Base-by-base conservation (phyloP, 2,113 vertebrate species). In the Chionomys nivalis region DNA sequence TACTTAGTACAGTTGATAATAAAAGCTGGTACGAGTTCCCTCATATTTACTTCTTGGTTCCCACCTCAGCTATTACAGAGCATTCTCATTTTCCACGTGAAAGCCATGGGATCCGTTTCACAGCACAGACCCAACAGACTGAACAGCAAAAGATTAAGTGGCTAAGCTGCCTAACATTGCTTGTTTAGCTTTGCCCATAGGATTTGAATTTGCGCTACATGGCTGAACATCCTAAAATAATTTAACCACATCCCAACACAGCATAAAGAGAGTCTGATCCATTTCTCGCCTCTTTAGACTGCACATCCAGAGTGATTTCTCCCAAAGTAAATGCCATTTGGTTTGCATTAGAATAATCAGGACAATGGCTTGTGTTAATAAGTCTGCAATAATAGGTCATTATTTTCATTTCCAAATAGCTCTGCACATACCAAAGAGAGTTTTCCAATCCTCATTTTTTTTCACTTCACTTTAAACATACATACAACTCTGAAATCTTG, bases 11-110 rank as follows among this genome's bases (percentile, higher is more conserved):
- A 97, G 97, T 98, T 98, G 98, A 98, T 98, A 98, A 97, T 98
- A 98, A 98, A 94, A 98, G 97, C 97, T 98, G 98, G 97, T 97
- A 98, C 97, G 97, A 98, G 92, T 98, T 98, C 97, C 97, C 97
- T 98, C 98, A 98, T 98, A 98, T 98, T 98, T 99, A 98, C 98
- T 98, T 98, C 98, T 98, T 98, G 98, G 98, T 98, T 99, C 98
- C 98, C 98, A 96, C 90, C 97, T 97, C 98, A 98, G 97, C 98
- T 97, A 92, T 98, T 98, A 98, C 97, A 98, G 98, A 98, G 98
- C 98, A 98, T 98, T 98, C 98, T 98, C 98, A 98, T 99, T 99
- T 99, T 98, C 98, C 98, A 99, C 98, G 98, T 98, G 98, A 98
- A 98, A 98, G 98, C 98, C 97, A 98, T 97, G 98, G 97, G 97